Evolutionary conservation across 2,797 vertebrate genomes (phyloP).

Genomic region (Morus bassanus): DNA sequence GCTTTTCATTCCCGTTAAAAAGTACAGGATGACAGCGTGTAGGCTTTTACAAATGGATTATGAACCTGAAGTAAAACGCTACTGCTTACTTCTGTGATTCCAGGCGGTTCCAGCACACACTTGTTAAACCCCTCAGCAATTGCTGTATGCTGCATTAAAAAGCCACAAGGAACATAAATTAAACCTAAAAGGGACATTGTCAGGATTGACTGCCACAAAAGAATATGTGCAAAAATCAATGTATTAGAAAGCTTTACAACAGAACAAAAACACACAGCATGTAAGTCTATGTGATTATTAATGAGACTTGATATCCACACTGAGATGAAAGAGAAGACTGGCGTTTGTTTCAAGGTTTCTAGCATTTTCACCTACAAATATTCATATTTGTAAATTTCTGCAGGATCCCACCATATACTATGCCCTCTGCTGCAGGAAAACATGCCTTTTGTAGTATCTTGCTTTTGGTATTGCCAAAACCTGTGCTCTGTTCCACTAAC

Average conservation of each 20-base stretch:
- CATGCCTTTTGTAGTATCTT: neutral
- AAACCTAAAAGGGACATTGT: neutral
- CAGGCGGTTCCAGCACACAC: neutral
- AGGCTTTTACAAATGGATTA: neutral
- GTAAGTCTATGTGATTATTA: neutral
- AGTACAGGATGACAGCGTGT: neutral
- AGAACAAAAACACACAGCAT: neutral
- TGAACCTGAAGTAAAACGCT: neutral
- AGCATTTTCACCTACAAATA: neutral
- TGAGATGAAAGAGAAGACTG: neutral
- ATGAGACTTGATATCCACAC: neutral
- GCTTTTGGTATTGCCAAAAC: neutral
- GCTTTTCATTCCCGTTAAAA: neutral
- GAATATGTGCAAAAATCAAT: neutral
- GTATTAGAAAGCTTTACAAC: neutral
- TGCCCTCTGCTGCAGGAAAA: neutral
- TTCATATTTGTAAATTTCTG: neutral
- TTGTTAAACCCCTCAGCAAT: neutral
- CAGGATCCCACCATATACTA: neutral
- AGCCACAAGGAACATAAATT: neutral
- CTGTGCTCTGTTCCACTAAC: neutral
- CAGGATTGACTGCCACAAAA: neutral
- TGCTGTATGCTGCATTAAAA: neutral
- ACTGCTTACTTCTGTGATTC: neutral
- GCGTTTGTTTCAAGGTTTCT: neutral